Evolutionary conservation across 1,140 invertebrate genomes (phyloP).

Genomic region (honey bee (Apis mellifera)): DNA sequence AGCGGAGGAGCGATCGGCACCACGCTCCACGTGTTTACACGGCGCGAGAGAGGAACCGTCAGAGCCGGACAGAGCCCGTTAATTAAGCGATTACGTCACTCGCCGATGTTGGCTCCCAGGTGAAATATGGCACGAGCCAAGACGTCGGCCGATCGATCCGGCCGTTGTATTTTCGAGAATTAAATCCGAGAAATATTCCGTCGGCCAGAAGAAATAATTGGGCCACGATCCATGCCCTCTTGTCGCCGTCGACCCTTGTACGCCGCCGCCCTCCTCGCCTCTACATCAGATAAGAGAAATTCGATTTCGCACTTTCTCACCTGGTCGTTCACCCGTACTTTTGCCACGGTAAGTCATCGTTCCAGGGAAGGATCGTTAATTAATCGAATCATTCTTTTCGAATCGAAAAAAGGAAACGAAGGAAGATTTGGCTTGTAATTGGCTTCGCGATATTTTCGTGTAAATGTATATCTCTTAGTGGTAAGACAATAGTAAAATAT

Average conservation of each 20-base stretch:
- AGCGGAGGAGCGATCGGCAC: constrained; percentile 30
- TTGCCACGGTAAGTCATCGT: neutral
- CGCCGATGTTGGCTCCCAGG: constrained; percentile 35
- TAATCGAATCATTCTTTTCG: neutral
- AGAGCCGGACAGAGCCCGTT: constrained; percentile 41
- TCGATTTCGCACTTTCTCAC: constrained; percentile 9
- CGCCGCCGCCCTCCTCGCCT: neutral
- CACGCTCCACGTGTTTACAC: constrained; percentile 53
- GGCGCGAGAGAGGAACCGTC: constrained; percentile 24
- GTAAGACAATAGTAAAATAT: too few species aligned
- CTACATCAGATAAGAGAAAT: constrained; percentile 56
- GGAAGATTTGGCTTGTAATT: neutral
- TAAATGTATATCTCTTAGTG: too few species aligned
- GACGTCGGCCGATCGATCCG: constrained; percentile 11
- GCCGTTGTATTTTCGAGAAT: constrained; percentile 15
- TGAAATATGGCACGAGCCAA: constrained; percentile 48
- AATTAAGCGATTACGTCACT: constrained; percentile 60
- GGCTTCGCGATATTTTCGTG: too few species aligned
- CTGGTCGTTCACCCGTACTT: neutral
- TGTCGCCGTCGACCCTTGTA: constrained; percentile 3
- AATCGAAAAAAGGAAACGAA: neutral
- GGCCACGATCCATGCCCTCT: constrained; percentile 31
- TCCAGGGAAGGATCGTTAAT: neutral
- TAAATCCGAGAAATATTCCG: constrained; percentile 55
- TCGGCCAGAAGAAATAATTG: constrained; percentile 52